These are phyloP conservation scores for Mormyrus proboscirostris DNA, from an alignment of 2,797 vertebrate genomes.

Conservation along the genomic window DNA sequence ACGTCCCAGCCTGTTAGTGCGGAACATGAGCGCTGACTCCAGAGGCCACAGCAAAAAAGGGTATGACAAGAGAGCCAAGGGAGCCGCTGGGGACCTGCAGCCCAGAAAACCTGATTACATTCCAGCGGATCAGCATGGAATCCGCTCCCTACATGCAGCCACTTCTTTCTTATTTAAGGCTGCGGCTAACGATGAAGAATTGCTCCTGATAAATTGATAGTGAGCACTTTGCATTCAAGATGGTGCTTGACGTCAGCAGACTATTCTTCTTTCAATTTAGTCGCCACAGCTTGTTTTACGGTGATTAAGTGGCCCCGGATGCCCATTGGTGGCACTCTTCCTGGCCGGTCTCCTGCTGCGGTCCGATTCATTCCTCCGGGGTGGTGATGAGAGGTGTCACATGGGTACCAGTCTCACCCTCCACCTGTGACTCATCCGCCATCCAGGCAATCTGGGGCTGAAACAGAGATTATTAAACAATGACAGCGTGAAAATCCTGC, in stretches of 20 bases:
- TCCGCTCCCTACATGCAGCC: constrained; percentile 21
- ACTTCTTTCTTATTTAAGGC: constrained; percentile 38
- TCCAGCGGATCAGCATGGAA: not conserved
- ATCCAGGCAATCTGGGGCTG: constrained; percentile 26
- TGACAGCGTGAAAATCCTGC: not conserved
- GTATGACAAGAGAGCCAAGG: not conserved
- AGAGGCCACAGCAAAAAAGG: not conserved
- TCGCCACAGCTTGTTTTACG: constrained; percentile 56
- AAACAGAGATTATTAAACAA: not conserved
- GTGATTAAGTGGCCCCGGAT: constrained; percentile 55
- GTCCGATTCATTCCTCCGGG: constrained; percentile 42
- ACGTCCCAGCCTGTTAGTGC: not conserved
- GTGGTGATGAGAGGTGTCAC: constrained; percentile 58
- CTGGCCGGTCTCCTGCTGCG: constrained; percentile 47
- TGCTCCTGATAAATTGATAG: constrained; percentile 72
- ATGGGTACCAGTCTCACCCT: constrained; percentile 50
- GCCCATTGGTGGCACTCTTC: constrained; percentile 46
- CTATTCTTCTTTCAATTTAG: constrained; percentile 79
- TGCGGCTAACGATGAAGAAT: constrained; percentile 62
- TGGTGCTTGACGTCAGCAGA: constrained; percentile 52
- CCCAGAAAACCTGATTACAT: not conserved
- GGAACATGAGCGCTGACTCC: not conserved
- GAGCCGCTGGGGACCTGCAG: not conserved
- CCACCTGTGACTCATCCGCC: constrained; percentile 37
- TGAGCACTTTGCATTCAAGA: constrained; percentile 57